Conservation (phyloP, 2,888 invertebrate species). For the Halictus quadricinctus region DNA sequence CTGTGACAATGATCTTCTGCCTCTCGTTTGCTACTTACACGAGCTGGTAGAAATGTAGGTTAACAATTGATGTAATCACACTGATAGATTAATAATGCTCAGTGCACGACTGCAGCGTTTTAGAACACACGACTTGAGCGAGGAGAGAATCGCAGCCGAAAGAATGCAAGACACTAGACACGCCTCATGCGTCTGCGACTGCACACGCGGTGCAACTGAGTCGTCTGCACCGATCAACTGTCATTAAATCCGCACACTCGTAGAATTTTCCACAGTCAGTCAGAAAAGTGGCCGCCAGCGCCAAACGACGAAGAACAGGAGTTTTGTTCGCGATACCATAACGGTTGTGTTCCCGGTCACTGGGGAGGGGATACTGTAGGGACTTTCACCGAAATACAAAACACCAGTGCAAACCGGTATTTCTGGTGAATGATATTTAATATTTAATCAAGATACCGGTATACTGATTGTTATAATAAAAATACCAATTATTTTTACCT, state of each 20-base stretch:
- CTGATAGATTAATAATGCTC: not conserved
- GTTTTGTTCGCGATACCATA: not conserved
- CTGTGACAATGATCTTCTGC: not conserved
- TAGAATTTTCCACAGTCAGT: not conserved
- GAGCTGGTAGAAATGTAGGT: not conserved
- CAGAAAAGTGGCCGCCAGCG: not conserved
- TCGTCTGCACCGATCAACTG: not conserved
- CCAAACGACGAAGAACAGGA: fast-evolving
- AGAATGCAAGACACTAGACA: not conserved
- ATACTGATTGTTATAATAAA: too few species aligned
- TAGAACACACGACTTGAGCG: not conserved
- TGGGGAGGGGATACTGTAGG: too few species aligned
- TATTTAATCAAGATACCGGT: too few species aligned
- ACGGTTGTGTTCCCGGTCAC: not conserved
- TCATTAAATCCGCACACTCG: conserved; percentile 9
- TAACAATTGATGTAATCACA: not conserved
- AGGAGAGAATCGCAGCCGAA: not conserved
- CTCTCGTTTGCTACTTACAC: not conserved
- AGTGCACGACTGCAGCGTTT: not conserved
- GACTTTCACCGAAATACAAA: too few species aligned
- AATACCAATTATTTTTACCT: too few species aligned
- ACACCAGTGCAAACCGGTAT: too few species aligned
- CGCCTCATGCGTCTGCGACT: not conserved
- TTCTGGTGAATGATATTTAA: too few species aligned
- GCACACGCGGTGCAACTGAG: conserved; percentile 6